Evolutionary conservation across 2,888 invertebrate genomes (phyloP).

Genomic region (Elegia similella): DNA sequence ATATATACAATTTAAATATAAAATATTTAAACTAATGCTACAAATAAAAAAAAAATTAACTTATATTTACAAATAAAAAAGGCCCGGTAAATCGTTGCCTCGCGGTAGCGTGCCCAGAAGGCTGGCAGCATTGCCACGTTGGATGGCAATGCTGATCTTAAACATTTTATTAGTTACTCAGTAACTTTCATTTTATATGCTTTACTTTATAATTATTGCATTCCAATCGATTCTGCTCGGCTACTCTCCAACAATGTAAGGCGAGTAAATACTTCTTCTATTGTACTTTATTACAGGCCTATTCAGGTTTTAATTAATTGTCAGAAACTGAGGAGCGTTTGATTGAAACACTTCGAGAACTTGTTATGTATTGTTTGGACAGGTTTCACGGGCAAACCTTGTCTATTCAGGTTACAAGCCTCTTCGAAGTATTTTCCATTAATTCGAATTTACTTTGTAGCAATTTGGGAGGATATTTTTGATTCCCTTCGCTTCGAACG

Average conservation of each 20-base stretch:
- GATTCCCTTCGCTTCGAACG: background rate
- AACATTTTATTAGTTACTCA: too few species aligned
- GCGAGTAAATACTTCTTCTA: conserved; percentile 51
- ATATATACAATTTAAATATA: too few species aligned
- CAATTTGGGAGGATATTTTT: conserved; percentile 26
- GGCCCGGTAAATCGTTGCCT: too few species aligned
- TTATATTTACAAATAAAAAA: too few species aligned
- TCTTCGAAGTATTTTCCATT: conserved; percentile 40
- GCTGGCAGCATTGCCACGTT: too few species aligned
- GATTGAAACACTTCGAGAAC: conserved; percentile 64
- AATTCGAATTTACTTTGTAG: conserved; percentile 37
- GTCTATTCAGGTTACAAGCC: conserved; percentile 44
- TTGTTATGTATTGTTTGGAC: conserved; percentile 69
- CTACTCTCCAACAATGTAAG: conserved; percentile 8
- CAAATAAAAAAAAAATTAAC: too few species aligned
- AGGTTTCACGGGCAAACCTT: conserved; percentile 46
- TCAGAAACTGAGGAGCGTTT: conserved; percentile 55
- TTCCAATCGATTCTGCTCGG: conserved; percentile 16
- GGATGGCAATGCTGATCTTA: too few species aligned
- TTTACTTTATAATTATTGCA: background rate
- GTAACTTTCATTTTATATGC: too few species aligned
- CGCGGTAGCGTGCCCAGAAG: too few species aligned
- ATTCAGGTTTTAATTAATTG: conserved; percentile 71
- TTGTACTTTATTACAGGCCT: conserved; percentile 50
- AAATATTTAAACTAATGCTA: too few species aligned